Conservation (phyloP, 2,888 invertebrate genomes). For the Phalera bucephala region DNA sequence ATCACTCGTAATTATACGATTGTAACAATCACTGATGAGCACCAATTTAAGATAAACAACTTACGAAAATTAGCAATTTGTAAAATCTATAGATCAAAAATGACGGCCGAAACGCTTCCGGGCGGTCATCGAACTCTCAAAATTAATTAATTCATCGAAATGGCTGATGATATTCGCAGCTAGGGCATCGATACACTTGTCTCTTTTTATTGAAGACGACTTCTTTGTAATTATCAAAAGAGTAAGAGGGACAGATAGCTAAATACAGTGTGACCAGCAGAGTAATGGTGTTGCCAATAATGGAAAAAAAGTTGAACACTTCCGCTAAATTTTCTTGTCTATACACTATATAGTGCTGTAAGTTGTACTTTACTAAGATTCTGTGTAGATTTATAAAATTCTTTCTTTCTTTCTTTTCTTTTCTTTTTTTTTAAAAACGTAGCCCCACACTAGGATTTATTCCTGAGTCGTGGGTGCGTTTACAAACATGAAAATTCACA, state of each 20-base stretch:
- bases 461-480: no score
- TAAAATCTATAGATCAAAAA: slow-evolving; percentile 67
- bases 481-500: no score
- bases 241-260: not conserved
- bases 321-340: not conserved
- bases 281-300: not conserved
- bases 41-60: slow-evolving; percentile 34
- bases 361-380: no score
- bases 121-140: slow-evolving; percentile 52
- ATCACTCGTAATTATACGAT: slow-evolving; percentile 20
- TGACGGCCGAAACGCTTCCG: slow-evolving; percentile 65
- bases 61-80: slow-evolving; percentile 38
- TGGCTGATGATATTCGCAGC: slow-evolving; percentile 10
- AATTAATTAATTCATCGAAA: slow-evolving; percentile 26
- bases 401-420: no score
- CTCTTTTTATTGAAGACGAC: slow-evolving; percentile 5
- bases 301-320: not conserved
- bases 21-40: slow-evolving; percentile 26
- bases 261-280: not conserved
- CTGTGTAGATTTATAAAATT: no score
- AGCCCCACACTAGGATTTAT: no score
- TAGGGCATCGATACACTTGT: slow-evolving; percentile 16
- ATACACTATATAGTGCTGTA: no score
- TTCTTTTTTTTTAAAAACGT: no score
- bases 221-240: not conserved